Base-by-base conservation (phyloP, 2,797 vertebrate genomes). In the Salmo trutta region DNA sequence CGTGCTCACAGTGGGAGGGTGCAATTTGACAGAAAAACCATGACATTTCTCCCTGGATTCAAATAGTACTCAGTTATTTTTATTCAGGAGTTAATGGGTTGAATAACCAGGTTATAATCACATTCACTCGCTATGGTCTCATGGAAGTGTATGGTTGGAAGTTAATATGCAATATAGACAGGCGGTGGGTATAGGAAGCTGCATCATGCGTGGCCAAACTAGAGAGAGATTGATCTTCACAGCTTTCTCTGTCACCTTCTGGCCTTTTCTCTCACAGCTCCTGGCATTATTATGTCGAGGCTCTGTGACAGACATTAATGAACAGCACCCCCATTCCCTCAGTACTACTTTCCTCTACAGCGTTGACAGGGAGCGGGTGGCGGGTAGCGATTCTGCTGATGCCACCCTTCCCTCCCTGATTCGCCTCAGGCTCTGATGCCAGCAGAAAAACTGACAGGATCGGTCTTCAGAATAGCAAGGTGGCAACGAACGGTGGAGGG, bases 381-480 rank as follows among this genome's bases (percentile, higher is more conserved):
- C 19, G 56, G 56, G 6, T n/a, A 24, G 67, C 27, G 64, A 68
- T 86, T 85, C 83, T 81, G 84, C 84, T 85, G 84, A 86, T 80
- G 83, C 82, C 78, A 74, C 73, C 82, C 77, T 77, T 72, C 62
- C 24, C 62, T 67, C 74, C 56, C 68, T 68, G 54, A 36, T 66
- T 64, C 64, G 67, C 86, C 82, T 77, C 80, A 79, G 79, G 82
- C 82, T 81, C 76, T 80, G 76, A 76, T 78, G 72, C 77, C 77
- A 69, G 65, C 73, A 17, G 78, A 80, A 74, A 80, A 79, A 65
- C 83, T 82, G 81, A 88, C 83, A 83, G 79, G 71, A 81, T 81
- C 79, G 76, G 73, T 85, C 83, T 81, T 69, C 33, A 41, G n/a
- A 31, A 62, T 59, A 59, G 68, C 31, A 52, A 62, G 75, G 75